phyloP scores from a whole-genome alignment of 2,113 vertebrate genomes.

The Anolis sagrei region DNA sequence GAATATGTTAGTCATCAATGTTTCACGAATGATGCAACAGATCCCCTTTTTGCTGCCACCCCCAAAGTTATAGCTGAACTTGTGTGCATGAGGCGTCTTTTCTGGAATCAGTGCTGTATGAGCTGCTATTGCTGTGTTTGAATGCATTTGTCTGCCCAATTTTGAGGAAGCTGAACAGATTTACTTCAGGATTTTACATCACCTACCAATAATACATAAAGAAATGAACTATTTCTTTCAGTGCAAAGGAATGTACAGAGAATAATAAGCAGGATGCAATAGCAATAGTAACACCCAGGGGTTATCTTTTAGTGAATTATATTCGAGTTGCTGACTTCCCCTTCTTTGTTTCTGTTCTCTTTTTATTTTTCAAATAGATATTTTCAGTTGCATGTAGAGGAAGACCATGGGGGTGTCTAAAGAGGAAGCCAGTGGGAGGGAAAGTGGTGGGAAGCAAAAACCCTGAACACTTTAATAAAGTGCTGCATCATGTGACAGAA shows the following conservation, averaged over 20 bases:
- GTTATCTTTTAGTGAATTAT: slow-evolving; percentile 43
- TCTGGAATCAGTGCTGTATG: neutral
- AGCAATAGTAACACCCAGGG: neutral
- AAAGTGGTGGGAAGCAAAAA: slow-evolving; percentile 1
- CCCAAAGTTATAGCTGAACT: too few relatives aligned
- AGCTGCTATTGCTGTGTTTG: neutral
- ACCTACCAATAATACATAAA: neutral
- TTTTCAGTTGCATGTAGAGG: slow-evolving; percentile 39
- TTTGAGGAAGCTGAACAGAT: neutral
- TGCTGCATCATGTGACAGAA: slow-evolving; percentile 38
- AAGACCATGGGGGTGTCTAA: slow-evolving; percentile 21
- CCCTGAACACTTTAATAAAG: slow-evolving; percentile 59
- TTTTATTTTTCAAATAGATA: neutral
- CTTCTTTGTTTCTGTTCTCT: neutral
- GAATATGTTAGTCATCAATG: neutral
- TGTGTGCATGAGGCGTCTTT: neutral
- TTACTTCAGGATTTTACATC: neutral
- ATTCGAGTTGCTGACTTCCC: neutral
- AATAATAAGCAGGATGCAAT: neutral
- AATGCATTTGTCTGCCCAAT: neutral
- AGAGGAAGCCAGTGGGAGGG: slow-evolving; percentile 10
- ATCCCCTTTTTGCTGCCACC: neutral
- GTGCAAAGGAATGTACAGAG: neutral
- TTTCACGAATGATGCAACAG: too few relatives aligned
- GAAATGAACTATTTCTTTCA: neutral